Percentiles rank a stretch among this genome's conserved stretches.
These are phyloP conservation scores for Morelia viridis DNA, from an alignment of 2,797 vertebrate genomes.

Conservation along the genomic window DNA sequence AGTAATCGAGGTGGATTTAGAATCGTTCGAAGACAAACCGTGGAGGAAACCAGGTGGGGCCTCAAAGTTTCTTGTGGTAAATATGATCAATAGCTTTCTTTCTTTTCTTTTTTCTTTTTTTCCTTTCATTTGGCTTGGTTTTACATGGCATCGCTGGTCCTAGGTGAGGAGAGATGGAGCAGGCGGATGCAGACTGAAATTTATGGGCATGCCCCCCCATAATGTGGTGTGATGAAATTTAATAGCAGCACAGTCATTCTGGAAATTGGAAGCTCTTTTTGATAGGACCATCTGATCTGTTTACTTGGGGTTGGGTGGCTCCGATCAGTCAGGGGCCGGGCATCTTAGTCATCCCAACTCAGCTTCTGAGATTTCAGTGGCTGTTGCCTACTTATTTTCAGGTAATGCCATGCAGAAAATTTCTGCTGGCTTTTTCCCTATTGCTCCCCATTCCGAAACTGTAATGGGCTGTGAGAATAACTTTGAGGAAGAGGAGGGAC, in stretches of 20 bases:
- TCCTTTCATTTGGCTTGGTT: not conserved
- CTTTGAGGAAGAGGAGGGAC: not conserved
- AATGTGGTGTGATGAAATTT: not conserved
- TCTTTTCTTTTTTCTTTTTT: slow-evolving; percentile 29
- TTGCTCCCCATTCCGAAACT: not conserved
- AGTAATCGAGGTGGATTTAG: slow-evolving; percentile 76
- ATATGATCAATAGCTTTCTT: slow-evolving; percentile 51
- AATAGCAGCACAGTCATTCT: not conserved
- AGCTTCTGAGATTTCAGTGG: not conserved
- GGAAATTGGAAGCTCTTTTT: not conserved
- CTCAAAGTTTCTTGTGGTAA: slow-evolving; percentile 64
- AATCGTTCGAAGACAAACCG: slow-evolving; percentile 78
- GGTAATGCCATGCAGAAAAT: not conserved
- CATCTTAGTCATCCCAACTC: not conserved
- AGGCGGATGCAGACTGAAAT: not conserved
- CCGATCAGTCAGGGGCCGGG: not conserved
- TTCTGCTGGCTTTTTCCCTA: not conserved
- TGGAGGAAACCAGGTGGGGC: slow-evolving; percentile 80
- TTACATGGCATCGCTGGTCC: slow-evolving; percentile 32
- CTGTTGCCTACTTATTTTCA: not conserved
- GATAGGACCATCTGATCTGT: not conserved
- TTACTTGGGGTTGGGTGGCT: not conserved
- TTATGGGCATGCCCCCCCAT: not conserved
- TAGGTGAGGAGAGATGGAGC: not conserved
- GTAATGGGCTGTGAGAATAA: not conserved